Conservation (phyloP, 2,888 invertebrate species). For the Troglohyphantes excavatus region DNA sequence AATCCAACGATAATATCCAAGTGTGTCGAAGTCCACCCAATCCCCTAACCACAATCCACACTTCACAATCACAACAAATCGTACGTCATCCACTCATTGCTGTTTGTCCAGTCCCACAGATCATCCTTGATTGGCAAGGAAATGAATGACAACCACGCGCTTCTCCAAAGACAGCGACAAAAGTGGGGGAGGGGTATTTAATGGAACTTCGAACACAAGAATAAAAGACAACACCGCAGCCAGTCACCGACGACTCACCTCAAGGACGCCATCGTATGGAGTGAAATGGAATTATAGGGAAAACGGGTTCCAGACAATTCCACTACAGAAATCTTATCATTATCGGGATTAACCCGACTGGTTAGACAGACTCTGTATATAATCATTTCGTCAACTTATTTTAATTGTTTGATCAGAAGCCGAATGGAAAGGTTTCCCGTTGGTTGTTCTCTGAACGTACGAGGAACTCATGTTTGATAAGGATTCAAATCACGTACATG, state of each 20-base stretch:
- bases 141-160: neutral
- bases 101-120: neutral
- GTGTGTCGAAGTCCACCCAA: too few species aligned
- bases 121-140: neutral
- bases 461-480: neutral
- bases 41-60: neutral
- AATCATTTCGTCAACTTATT: neutral
- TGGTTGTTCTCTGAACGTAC: neutral
- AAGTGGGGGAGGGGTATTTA: neutral
- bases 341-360: neutral
- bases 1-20: too few species aligned
- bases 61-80: neutral
- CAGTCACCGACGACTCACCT: neutral
- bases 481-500: neutral
- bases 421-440: neutral
- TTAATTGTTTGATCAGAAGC: neutral
- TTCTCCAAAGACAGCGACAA: neutral
- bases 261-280: constrained; percentile 12
- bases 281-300: constrained; percentile 7
- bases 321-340: constrained; percentile 6
- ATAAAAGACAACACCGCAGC: neutral
- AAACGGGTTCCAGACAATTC: constrained; percentile 31
- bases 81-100: neutral
- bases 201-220: neutral
- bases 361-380: neutral